phyloP scores from a whole-genome alignment of 2,797 vertebrate genomes.

The Mareca strepera region DNA sequence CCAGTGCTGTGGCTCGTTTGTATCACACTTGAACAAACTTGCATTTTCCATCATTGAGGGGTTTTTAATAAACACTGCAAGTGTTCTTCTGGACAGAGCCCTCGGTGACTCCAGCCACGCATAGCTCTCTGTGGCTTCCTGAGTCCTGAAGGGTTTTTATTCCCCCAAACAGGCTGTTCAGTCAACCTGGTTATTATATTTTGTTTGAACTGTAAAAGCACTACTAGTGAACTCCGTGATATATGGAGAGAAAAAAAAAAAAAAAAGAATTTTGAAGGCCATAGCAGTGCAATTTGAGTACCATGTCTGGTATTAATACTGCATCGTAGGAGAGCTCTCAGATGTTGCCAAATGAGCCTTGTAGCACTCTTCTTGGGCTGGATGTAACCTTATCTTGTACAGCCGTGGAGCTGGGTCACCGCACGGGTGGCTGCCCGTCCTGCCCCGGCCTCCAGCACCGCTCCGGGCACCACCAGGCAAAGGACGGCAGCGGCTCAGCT shows the following conservation, averaged over 20 bases:
- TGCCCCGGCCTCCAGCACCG: neutral
- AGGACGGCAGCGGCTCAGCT: accelerated
- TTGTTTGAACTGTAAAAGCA: neutral
- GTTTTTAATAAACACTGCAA: neutral
- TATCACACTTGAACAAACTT: neutral
- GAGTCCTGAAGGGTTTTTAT: neutral
- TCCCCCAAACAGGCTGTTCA: neutral
- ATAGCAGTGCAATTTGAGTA: neutral
- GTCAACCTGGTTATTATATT: neutral
- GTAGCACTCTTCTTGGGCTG: neutral
- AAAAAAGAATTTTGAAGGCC: neutral
- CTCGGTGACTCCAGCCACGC: neutral
- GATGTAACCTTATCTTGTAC: neutral
- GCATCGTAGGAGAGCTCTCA: accelerated
- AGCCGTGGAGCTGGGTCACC: too few relatives aligned
- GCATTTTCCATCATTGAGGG: neutral
- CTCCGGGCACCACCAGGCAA: neutral
- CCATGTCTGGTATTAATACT: neutral
- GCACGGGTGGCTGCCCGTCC: neutral
- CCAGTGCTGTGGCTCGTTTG: neutral
- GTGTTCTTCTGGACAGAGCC: neutral
- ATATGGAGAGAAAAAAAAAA: neutral
- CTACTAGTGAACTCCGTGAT: neutral
- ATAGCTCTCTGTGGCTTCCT: neutral
- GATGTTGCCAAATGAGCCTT: neutral